phyloP scores from a whole-genome alignment of 2,113 vertebrate genomes.

The Oryzias melastigma region DNA sequence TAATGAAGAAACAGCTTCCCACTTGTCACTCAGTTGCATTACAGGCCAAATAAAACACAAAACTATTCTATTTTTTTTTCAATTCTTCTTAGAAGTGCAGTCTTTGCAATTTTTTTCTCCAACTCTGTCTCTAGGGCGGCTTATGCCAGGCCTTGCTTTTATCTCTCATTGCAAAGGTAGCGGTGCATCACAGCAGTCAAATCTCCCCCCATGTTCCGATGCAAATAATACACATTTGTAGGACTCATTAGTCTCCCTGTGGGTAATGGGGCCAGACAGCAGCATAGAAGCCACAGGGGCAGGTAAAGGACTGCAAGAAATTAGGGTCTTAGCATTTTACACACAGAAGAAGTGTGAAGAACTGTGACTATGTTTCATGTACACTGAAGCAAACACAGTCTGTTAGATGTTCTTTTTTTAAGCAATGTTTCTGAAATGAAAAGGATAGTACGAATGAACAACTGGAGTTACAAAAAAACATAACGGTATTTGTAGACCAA shows the following conservation, averaged over 20 bases:
- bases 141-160: constrained; percentile 35
- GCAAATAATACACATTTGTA: constrained; percentile 67
- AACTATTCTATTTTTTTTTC: no score
- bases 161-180: constrained; percentile 26
- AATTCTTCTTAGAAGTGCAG: no score
- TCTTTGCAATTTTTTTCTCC: not conserved
- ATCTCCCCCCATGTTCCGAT: constrained; percentile 55
- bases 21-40: no score
- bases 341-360: constrained; percentile 8
- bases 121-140: not conserved
- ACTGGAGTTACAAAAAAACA: no score
- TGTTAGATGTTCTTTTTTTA: no score
- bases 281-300: constrained; percentile 44
- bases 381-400: not conserved
- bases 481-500: no score
- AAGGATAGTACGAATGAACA: no score
- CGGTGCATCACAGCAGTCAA: constrained; percentile 22
- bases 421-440: no score
- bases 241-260: constrained; percentile 64
- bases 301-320: constrained; percentile 32
- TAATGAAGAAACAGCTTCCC: no score
- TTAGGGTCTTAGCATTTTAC: constrained; percentile 25
- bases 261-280: constrained; percentile 59
- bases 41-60: no score
- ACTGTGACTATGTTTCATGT: not conserved